These are phyloP conservation scores for Bursaphelenchus okinawaensis DNA, from an alignment of 2,888 invertebrate genomes.

Conservation along the genomic window DNA sequence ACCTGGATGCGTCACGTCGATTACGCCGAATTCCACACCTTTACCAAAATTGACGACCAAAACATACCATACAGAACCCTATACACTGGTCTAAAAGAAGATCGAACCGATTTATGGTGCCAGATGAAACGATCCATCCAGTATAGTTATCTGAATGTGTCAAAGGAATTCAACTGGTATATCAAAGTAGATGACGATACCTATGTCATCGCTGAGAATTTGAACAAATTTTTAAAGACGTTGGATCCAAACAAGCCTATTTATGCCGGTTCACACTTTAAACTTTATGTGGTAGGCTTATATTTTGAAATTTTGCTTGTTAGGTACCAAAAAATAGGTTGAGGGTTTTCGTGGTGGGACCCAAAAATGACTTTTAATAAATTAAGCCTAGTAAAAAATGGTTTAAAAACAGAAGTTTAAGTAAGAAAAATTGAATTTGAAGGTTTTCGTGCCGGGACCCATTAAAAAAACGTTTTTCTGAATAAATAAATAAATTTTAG, in stretches of 20 bases:
- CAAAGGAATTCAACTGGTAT: constrained; percentile 10
- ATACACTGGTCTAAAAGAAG: not conserved
- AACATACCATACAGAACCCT: not conserved
- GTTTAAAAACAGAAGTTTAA: not conserved
- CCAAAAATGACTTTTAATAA: no score
- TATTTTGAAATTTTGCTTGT: no score
- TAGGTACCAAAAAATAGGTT: no score
- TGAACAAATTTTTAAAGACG: constrained; percentile 2
- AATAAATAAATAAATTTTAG: no score
- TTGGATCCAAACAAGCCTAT: constrained; percentile 9
- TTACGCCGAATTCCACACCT: constrained; percentile 1
- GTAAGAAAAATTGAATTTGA: no score
- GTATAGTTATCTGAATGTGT: not conserved
- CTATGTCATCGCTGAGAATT: constrained; percentile 6
- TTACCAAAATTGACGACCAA: not conserved
- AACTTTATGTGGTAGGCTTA: not conserved
- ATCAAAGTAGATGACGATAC: constrained; percentile 9
- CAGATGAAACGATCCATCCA: not conserved
- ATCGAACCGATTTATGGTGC: not conserved
- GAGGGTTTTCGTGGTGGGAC: no score
- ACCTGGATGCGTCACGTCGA: constrained; percentile 7
- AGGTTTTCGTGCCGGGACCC: no score
- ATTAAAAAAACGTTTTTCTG: no score
- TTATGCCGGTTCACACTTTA: not conserved
- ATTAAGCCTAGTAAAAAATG: no score